Evolutionary conservation across 2,888 invertebrate species (phyloP).

Genomic region (Myopa tessellatipennis): DNA sequence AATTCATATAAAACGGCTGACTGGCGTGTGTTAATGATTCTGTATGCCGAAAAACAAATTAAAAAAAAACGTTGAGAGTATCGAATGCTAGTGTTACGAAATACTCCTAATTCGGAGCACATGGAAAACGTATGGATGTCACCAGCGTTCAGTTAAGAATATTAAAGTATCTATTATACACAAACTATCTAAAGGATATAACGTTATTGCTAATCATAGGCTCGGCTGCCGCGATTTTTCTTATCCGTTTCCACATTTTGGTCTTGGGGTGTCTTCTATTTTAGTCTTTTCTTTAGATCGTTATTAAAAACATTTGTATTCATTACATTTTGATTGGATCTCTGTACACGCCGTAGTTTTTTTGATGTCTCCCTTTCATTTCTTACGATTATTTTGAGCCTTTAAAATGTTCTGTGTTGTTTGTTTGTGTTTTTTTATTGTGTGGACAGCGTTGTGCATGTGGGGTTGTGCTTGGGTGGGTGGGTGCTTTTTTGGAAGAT

Average conservation of each 20-base stretch:
- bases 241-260: not conserved
- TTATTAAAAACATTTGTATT: not conserved
- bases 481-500: not conserved
- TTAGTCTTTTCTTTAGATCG: not conserved
- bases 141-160: not conserved
- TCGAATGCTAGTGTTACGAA: constrained; percentile 8
- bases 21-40: not conserved
- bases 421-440: not conserved
- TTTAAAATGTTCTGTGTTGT: not conserved
- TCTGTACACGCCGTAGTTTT: not conserved
- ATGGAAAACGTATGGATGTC: not conserved
- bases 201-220: not conserved
- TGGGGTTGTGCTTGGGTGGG: not conserved
- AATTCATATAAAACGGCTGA: constrained; percentile 14
- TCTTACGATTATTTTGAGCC: not conserved
- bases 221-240: not conserved
- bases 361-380: not conserved
- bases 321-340: not conserved
- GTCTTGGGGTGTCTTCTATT: not conserved
- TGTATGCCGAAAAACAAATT: not conserved
- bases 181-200: not conserved
- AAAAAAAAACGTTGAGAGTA: not conserved
- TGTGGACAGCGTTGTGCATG: not conserved
- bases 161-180: not conserved
- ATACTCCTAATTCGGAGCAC: not conserved